Base-by-base conservation (phyloP, 2,888 invertebrate species). In the Osmoderma eremita region DNA sequence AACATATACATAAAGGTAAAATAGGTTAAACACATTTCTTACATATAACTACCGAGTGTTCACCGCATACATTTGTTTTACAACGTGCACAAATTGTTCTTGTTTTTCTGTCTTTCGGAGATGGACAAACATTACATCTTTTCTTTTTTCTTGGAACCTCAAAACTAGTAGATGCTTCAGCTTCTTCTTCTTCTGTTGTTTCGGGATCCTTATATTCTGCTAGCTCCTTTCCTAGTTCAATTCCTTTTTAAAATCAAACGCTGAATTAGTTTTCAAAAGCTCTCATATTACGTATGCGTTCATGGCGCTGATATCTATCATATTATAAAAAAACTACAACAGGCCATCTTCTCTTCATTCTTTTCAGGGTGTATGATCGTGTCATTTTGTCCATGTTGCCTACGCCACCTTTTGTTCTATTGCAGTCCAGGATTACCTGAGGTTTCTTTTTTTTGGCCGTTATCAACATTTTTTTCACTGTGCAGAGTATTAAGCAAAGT, bases 341-440 rank as follows among this genome's bases (percentile, higher is more conserved):
- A 30, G 54, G 63, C 30, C 48, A 63, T 63, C 63, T 67, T 24
- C 54, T n/a, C 41, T 63, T 63, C 39, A 51, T 30, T 10, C 62
- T 51, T 65, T 58, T 61, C 36, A 61, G 36, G 20, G 36, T 65
- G 15, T 20, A 22, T 12, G 13, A 18, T 51, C 53, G 15, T 15
- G 49, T 39, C 38, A 67, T 45, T 61, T 63, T 62, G 39, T 67
- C 53, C 51, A 58, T 65, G 17, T 13, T 58, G 39, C 58, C 65
- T 36, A 63, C 54, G 18, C 53, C 54, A 36, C 51, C 50, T 39
- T 65, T 65, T 38, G 67, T 67, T 67, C 42, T 41, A 36, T 53
- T 67, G 42, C 45, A 67, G 5, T 53, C 51, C 20, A 66, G 49
- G 10, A 62, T 66, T 62, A 62, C n/a, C n/a, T n/a, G n/a, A n/a